phyloP scores from a whole-genome alignment of 2,888 invertebrate genomes.

The Dolichomitus sp. region DNA sequence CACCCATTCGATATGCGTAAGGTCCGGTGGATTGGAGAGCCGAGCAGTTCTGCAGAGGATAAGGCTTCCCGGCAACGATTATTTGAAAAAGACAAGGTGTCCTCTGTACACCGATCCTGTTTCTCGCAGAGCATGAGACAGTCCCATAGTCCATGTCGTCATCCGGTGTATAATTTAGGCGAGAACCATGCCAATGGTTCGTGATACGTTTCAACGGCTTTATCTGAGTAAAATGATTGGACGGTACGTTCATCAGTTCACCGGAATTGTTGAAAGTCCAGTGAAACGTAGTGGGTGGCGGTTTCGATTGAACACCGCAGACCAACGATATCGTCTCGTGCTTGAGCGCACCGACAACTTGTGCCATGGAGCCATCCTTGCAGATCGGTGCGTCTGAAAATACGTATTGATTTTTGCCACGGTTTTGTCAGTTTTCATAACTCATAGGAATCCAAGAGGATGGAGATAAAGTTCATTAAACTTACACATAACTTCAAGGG shows the following conservation, averaged over 20 bases:
- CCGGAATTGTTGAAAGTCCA: conserved; percentile 98
- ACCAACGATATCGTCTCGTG: conserved; percentile 94
- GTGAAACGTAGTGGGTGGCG: conserved; percentile 93
- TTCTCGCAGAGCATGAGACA: conserved; percentile 94
- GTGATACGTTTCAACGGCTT: conserved; percentile 79
- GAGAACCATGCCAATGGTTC: conserved; percentile 89
- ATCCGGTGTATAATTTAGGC: conserved; percentile 94
- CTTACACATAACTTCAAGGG: conserved; percentile 83
- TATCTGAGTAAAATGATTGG: conserved; percentile 87
- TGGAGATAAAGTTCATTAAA: conserved; percentile 17
- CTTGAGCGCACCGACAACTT: conserved; percentile 94
- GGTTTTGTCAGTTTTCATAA: background rate
- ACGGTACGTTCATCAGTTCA: conserved; percentile 92
- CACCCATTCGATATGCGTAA: conserved; percentile 82
- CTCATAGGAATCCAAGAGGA: background rate
- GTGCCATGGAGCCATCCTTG: conserved; percentile 90
- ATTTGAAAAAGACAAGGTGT: conserved; percentile 95
- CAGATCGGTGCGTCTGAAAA: conserved; percentile 80
- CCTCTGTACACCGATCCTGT: conserved; percentile 93
- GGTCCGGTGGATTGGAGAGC: conserved; percentile 87
- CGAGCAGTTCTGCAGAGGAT: conserved; percentile 95
- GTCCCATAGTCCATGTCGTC: conserved; percentile 96
- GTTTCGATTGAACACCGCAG: conserved; percentile 96
- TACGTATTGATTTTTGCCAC: conserved; percentile 24
- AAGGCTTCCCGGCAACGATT: conserved; percentile 95